These are phyloP conservation scores for Sus scrofa DNA, from an alignment of 2,113 vertebrate genomes.

Conservation along the genomic window DNA sequence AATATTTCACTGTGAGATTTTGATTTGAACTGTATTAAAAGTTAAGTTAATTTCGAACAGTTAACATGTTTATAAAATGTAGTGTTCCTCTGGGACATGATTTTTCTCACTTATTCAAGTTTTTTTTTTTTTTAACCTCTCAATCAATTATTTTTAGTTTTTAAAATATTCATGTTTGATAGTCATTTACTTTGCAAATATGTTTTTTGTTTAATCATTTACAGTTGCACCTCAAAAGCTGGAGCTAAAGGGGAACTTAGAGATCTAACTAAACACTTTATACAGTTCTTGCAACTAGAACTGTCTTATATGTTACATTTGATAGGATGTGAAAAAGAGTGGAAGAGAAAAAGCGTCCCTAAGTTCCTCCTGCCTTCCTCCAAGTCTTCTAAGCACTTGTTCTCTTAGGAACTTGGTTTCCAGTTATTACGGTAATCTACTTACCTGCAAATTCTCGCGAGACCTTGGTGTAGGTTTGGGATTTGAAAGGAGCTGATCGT, in stretches of 20 bases:
- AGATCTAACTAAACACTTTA: conserved; percentile 2
- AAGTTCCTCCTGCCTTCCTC: not conserved
- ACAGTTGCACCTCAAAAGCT: not conserved
- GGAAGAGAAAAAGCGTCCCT: not conserved
- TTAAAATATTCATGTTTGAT: not conserved
- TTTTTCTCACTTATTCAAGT: not conserved
- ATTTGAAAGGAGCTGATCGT: not conserved
- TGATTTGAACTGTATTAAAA: not conserved
- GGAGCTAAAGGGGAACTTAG: not conserved
- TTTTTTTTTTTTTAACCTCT: not conserved
- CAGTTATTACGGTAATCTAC: not conserved
- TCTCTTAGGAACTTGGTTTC: conserved; percentile 12
- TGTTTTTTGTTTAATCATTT: not conserved
- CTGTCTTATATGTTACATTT: not conserved
- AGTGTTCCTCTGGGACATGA: not conserved
- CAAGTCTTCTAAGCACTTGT: not conserved
- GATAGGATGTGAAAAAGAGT: not conserved
- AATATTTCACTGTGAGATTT: not conserved
- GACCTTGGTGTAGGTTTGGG: not conserved
- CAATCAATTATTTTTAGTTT: not conserved
- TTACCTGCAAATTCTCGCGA: not conserved
- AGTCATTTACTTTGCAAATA: not conserved
- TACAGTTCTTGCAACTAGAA: not conserved
- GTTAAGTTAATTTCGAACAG: not conserved
- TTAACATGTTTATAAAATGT: not conserved